Conservation (phyloP, 2,113 vertebrate genomes). For the Nyctibius bracteatus region DNA sequence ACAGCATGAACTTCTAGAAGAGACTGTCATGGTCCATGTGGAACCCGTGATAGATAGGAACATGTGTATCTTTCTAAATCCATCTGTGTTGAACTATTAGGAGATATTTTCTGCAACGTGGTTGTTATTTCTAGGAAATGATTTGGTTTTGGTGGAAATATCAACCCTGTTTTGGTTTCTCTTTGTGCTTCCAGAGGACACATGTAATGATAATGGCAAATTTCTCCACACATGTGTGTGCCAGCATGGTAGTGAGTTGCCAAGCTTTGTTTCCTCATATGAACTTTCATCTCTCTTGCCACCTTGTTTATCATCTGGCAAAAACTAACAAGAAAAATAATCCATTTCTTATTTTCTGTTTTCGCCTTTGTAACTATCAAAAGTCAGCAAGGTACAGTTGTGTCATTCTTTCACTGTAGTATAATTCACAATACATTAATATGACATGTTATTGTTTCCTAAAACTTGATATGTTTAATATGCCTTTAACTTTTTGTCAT, state of each 20-base stretch:
- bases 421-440: background rate
- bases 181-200: background rate
- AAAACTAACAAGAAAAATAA: background rate
- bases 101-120: background rate
- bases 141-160: background rate
- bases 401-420: background rate
- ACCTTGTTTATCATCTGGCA: background rate
- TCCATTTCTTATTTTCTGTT: background rate
- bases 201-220: background rate
- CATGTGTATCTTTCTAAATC: accelerated
- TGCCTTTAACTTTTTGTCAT: background rate
- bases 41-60: background rate
- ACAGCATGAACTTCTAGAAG: background rate
- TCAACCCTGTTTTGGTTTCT: accelerated
- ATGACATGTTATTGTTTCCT: background rate
- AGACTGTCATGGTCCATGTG: background rate
- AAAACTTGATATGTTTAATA: background rate
- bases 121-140: background rate
- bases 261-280: accelerated
- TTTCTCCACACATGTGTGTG: background rate
- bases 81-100: background rate
- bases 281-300: background rate
- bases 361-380: background rate
- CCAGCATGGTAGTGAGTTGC: background rate
- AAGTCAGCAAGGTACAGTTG: background rate